Percentiles rank a stretch among this genome's conserved stretches.
These are phyloP conservation scores for Caenorhabditis becei DNA, from an alignment of 2,888 invertebrate species.

Conservation along the genomic window DNA sequence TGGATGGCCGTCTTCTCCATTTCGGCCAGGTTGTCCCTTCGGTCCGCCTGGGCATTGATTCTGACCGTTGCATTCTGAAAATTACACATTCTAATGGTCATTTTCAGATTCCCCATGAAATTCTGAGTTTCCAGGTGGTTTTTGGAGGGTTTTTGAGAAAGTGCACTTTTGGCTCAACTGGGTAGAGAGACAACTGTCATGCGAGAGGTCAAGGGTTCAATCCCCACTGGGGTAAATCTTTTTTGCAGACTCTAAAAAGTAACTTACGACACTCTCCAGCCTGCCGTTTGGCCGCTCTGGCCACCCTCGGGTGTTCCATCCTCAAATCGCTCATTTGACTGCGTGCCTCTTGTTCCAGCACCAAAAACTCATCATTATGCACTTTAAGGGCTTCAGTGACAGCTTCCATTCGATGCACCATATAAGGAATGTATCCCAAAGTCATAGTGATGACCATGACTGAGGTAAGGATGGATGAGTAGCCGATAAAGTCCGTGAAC, in stretches of 20 bases:
- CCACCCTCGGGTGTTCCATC: constrained; percentile 30
- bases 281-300: constrained; percentile 57
- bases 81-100: not conserved
- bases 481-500: constrained; percentile 54
- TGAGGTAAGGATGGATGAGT: constrained; percentile 58
- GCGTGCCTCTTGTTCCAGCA: constrained; percentile 58
- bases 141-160: not conserved
- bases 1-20: constrained; percentile 59
- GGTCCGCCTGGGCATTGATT: constrained; percentile 63
- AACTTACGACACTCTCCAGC: constrained; percentile 61
- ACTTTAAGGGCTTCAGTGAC: constrained; percentile 56
- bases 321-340: constrained; percentile 46
- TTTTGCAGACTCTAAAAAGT: not conserved
- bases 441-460: constrained; percentile 53
- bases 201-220: not conserved
- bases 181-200: not conserved
- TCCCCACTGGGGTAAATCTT: not conserved
- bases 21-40: constrained; percentile 57
- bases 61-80: constrained; percentile 57
- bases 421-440: constrained; percentile 60
- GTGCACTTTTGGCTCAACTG: not conserved
- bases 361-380: constrained; percentile 64
- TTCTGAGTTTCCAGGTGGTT: not conserved
- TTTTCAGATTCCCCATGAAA: not conserved
- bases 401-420: constrained; percentile 56